Percentiles rank a stretch among this genome's conserved stretches.
phyloP scores from a whole-genome alignment of 2,113 vertebrate genomes.

The Pelmatolapia mariae region DNA sequence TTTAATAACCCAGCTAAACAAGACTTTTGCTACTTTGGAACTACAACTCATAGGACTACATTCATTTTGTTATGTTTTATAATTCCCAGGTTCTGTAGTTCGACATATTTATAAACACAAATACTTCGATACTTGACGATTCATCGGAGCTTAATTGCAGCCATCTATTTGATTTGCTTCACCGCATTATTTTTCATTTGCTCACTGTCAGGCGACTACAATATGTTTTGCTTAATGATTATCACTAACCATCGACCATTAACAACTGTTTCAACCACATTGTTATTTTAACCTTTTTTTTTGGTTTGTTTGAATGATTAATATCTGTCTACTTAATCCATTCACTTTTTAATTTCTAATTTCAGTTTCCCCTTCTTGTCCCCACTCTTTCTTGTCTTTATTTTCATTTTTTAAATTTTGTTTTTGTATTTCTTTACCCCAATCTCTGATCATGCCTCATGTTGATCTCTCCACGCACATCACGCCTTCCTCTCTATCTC shows the following conservation, averaged over 20 bases:
- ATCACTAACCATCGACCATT: constrained; percentile 45
- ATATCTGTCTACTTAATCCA: constrained; percentile 41
- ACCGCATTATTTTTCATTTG: neutral
- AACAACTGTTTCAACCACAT: constrained; percentile 13
- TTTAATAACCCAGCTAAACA: neutral
- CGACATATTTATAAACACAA: neutral
- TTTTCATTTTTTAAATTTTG: neutral
- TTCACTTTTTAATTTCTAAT: constrained; percentile 72
- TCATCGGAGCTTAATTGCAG: neutral
- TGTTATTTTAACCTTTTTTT: constrained; percentile 25
- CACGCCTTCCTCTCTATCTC: constrained; percentile 33
- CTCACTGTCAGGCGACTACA: neutral
- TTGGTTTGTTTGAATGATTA: constrained; percentile 25
- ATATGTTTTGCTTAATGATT: neutral
- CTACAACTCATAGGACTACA: neutral
- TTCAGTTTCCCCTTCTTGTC: constrained; percentile 70
- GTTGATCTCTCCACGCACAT: constrained; percentile 70
- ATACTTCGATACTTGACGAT: neutral
- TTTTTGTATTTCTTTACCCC: constrained; percentile 71
- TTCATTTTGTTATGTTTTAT: neutral
- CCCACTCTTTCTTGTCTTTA: constrained; percentile 52
- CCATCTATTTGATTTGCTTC: neutral
- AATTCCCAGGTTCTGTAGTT: neutral
- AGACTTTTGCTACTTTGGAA: neutral
- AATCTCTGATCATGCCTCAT: constrained; percentile 81